Evolutionary conservation across 2,888 invertebrate genomes (phyloP).

Genomic region (Raillietiella orientalis): DNA sequence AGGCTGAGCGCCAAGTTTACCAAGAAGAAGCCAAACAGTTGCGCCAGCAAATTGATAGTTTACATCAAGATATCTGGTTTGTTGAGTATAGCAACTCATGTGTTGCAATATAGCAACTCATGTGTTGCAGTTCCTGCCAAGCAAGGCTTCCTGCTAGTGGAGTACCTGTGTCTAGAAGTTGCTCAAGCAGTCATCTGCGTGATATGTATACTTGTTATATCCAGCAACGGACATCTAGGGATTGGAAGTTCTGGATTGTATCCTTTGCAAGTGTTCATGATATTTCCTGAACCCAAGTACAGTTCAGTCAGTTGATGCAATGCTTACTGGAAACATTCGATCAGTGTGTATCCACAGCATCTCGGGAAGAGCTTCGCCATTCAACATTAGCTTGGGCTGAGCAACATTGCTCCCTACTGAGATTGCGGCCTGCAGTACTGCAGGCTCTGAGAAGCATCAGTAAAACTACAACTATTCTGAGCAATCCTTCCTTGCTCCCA

Average conservation of each 20-base stretch:
- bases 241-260: conserved; percentile 99
- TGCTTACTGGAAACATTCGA: conserved; percentile 69
- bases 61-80: conserved; percentile 71
- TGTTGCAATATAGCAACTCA: too few species aligned
- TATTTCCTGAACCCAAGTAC: conserved; percentile 16
- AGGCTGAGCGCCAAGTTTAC: conserved; percentile 32
- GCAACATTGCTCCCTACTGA: conserved; percentile 76
- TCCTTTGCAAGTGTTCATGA: conserved; percentile 11
- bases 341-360: conserved; percentile 62
- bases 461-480: conserved; percentile 67
- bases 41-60: conserved; percentile 54
- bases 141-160: conserved; percentile 80
- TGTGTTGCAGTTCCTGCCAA: conserved; percentile 66
- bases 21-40: conserved; percentile 56
- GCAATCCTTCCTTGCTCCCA: conserved; percentile 53
- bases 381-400: conserved; percentile 81
- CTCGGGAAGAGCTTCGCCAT: conserved; percentile 61
- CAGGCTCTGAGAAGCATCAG: conserved; percentile 65
- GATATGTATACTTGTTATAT: too few species aligned
- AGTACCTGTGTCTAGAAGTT: conserved; percentile 36
- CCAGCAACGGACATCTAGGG: conserved; percentile 19
- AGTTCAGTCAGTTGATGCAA: conserved; percentile 74
- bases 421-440: conserved; percentile 70
- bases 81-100: too few species aligned
- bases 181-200: too few species aligned